phyloP scores from a whole-genome alignment of 2,113 vertebrate genomes.

The Benitochromis conjunctus region DNA sequence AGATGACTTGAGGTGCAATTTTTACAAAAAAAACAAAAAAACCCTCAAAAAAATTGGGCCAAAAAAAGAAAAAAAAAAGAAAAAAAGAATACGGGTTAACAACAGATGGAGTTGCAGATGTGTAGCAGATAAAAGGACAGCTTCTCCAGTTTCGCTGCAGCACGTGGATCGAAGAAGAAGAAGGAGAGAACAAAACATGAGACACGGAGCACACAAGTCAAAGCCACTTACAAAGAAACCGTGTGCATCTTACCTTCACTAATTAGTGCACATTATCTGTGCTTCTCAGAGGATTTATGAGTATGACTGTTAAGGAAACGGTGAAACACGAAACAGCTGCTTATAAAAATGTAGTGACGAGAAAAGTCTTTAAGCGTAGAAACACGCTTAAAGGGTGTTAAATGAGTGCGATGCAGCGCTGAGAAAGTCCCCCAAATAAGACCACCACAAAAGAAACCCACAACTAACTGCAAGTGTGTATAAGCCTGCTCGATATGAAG shows the following conservation, averaged over 20 bases:
- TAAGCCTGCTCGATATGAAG: not conserved
- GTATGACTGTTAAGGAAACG: constrained; percentile 55
- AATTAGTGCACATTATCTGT: constrained; percentile 69
- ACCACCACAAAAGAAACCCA: not conserved
- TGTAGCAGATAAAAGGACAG: constrained; percentile 54
- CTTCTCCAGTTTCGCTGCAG: constrained; percentile 46
- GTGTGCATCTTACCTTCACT: constrained; percentile 49
- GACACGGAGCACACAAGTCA: not conserved
- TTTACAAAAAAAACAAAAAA: constrained; percentile 43
- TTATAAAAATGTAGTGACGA: not conserved
- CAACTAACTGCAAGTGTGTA: not conserved
- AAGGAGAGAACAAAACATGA: not conserved
- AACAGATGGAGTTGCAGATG: constrained; percentile 27
- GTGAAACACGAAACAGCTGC: not conserved
- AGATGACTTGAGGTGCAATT: constrained; percentile 62
- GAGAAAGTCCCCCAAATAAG: not conserved
- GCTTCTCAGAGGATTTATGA: constrained; percentile 74
- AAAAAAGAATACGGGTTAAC: not conserved
- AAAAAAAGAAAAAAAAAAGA: not conserved
- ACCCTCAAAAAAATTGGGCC: not conserved
- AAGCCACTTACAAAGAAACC: not conserved
- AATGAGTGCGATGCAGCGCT: not conserved
- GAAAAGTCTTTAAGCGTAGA: not conserved
- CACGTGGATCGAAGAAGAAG: constrained; percentile 6
- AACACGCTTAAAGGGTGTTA: not conserved